These are phyloP conservation scores for Caloenas nicobarica DNA, from an alignment of 2,113 vertebrate species.

Conservation along the genomic window DNA sequence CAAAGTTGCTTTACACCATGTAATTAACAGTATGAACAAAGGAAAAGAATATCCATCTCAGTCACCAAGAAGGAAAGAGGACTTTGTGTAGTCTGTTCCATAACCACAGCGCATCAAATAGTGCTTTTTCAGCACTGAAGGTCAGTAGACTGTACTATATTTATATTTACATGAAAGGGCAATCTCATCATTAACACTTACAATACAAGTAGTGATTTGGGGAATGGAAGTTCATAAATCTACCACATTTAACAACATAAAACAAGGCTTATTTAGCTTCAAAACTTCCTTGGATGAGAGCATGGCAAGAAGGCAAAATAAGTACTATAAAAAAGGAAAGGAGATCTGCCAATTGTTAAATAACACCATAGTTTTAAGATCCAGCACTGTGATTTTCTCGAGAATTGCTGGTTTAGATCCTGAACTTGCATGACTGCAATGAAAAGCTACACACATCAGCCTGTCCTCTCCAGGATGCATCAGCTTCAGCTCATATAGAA, in stretches of 20 bases:
- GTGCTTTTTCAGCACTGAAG: slow-evolving; percentile 39
- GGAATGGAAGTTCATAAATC: slow-evolving; percentile 2
- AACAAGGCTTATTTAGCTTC: neutral
- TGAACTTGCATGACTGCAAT: neutral
- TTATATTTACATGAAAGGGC: slow-evolving; percentile 15
- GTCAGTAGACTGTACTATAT: neutral
- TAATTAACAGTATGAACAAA: slow-evolving; percentile 2
- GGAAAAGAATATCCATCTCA: neutral
- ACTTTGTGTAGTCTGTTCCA: neutral
- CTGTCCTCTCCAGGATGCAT: neutral
- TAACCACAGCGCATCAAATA: slow-evolving; percentile 31
- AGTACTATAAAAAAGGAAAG: neutral
- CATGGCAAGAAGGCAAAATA: neutral
- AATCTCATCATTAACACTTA: slow-evolving; percentile 43
- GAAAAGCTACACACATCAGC: neutral
- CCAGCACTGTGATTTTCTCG: neutral
- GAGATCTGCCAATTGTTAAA: neutral
- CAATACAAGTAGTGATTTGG: slow-evolving; percentile 34
- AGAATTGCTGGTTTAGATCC: neutral
- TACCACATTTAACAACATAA: slow-evolving; percentile 22
- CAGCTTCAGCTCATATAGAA: neutral
- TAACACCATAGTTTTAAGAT: neutral
- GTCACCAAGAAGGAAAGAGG: neutral
- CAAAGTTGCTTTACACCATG: neutral
- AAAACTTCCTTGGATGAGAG: neutral